These are phyloP conservation scores for Graphium colonna DNA, from an alignment of 2,888 invertebrate species.

Conservation along the genomic window DNA sequence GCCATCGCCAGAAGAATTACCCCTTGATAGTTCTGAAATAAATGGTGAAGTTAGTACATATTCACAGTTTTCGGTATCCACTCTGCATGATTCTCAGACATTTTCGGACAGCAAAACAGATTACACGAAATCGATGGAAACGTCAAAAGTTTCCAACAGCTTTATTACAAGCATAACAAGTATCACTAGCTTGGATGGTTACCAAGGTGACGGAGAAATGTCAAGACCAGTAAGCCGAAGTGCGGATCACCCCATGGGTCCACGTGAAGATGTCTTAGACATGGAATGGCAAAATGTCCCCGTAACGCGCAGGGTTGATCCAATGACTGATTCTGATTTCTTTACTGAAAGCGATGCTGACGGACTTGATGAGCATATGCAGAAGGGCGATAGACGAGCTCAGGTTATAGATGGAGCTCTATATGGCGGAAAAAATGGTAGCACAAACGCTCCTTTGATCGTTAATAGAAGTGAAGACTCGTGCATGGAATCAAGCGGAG, in stretches of 20 bases:
- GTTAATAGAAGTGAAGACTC: constrained; percentile 84
- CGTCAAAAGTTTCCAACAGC: constrained; percentile 85
- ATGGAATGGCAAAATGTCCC: constrained; percentile 82
- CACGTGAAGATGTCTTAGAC: constrained; percentile 73
- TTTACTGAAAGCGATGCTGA: constrained; percentile 95
- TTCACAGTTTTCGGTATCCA: constrained; percentile 70
- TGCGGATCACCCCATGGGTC: constrained; percentile 85
- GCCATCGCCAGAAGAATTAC: constrained; percentile 91
- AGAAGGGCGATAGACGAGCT: constrained; percentile 86
- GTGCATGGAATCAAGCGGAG: constrained; percentile 93
- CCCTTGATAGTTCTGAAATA: constrained; percentile 86
- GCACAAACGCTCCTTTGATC: constrained; percentile 75
- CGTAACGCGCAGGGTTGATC: constrained; percentile 85
- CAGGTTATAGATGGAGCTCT: constrained; percentile 94
- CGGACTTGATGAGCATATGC: constrained; percentile 86
- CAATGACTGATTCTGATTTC: constrained; percentile 95
- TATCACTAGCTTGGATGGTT: constrained; percentile 94
- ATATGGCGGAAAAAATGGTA: constrained; percentile 86
- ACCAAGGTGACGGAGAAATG: constrained; percentile 95
- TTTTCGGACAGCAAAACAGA: constrained; percentile 81
- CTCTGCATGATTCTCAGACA: constrained; percentile 77
- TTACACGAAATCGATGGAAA: constrained; percentile 80
- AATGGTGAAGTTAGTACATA: constrained; percentile 80
- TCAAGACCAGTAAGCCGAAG: constrained; percentile 91
- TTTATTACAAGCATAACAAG: constrained; percentile 94